Base-by-base conservation (phyloP, 2,797 vertebrate genomes). In the Capromys pilorides region DNA sequence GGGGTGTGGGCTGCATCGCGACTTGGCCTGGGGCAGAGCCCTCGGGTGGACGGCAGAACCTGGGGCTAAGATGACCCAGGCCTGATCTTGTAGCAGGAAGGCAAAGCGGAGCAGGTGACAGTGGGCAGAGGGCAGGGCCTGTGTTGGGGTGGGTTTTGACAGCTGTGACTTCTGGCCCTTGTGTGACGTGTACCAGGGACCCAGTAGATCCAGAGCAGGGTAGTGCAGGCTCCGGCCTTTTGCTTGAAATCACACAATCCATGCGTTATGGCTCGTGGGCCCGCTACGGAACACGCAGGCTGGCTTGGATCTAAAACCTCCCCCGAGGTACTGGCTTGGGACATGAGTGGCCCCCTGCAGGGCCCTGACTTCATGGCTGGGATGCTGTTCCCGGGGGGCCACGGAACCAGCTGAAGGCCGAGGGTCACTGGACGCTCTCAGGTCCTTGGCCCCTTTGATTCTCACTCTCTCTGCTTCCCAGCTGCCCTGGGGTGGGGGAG, bases 31-130 rank as follows among this genome's bases (percentile, higher is more conserved):
- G 39, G 80, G 31, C 33, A 41, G 62, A 71, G 0, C 3, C 61
- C 51, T 67, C n/a, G 7, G 64, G 33, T 81, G 51, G n/a, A 36
- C 77, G 66, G 39, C 28, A 19, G 45, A 73, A 87, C 19, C 14
- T 22, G 24, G 57, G 45, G 22, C 39, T 24, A 36, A 41, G 36
- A 49, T 33, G 24, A 93, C 49, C 71, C 86, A 66, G 69, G 31
- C 24, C 11, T 1, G 18, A 66, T 24, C 77, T 26, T 2, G 0
- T 1, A 54, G 33, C 7, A 1, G 59, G 39, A 45, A 59, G 5
- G 6, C 0, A 16, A 36, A 39, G 19, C 67, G 59, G 6, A 10
- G 26, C 0, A 4, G 5, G 13, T 19, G 11, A 49, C 36, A 1
- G 21, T 31, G 18, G 61, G 39, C 49, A 26, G 62, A 13, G 2